Percentiles rank a stretch among this genome's conserved stretches.
These are phyloP conservation scores for Troglohyphantes excavatus DNA, from an alignment of 2,888 invertebrate species.

Conservation along the genomic window DNA sequence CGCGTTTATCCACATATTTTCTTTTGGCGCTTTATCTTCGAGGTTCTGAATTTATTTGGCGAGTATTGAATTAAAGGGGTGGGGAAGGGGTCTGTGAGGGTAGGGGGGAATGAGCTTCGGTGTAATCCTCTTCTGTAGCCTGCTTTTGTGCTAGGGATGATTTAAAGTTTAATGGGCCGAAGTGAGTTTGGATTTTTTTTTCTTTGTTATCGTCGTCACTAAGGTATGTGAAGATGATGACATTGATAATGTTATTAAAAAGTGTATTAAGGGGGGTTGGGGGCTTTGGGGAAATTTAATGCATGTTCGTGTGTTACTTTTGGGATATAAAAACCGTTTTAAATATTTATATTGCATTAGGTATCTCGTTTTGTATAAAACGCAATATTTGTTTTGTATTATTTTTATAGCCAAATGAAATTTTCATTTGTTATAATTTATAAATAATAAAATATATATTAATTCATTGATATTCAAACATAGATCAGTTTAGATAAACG, in stretches of 20 bases:
- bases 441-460: too few species aligned
- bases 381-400: too few species aligned
- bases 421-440: too few species aligned
- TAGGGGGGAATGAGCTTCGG: background rate
- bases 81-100: background rate
- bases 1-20: slow-evolving; percentile 53
- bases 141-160: background rate
- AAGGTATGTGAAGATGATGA: background rate
- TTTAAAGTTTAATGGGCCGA: slow-evolving; percentile 2
- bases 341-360: background rate
- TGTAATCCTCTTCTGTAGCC: background rate
- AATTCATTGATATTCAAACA: too few species aligned
- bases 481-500: too few species aligned
- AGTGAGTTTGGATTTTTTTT: background rate
- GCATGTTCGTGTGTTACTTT: background rate
- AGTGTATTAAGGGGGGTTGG: background rate
- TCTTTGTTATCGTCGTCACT: background rate
- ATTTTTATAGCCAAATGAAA: too few species aligned
- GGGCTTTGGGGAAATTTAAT: background rate
- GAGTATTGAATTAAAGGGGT: slow-evolving; percentile 45
- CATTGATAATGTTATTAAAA: background rate
- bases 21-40: slow-evolving; percentile 55
- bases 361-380: background rate
- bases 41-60: slow-evolving; percentile 43
- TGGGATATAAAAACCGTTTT: background rate